These are phyloP conservation scores for Cladopsammia gracilis DNA, from an alignment of 64 coral and sea anemone genomes.

Conservation along the genomic window DNA sequence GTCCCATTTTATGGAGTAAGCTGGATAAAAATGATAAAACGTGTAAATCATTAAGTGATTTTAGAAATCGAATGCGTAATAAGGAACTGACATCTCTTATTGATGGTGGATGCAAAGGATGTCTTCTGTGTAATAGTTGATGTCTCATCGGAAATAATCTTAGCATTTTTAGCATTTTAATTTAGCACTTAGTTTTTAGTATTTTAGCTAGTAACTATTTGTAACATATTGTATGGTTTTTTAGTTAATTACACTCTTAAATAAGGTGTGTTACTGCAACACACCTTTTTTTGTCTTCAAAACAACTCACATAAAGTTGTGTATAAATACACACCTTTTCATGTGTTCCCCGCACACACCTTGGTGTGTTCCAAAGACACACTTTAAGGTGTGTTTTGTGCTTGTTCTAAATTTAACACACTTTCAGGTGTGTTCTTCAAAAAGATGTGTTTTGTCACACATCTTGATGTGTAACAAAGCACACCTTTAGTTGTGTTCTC, in stretches of 20 bases:
- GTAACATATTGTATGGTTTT: no score
- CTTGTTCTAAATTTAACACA: slow-evolving; percentile 46
- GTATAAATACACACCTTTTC: slow-evolving; percentile 37
- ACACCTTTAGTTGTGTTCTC: slow-evolving; percentile 3
- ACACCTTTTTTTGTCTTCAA: slow-evolving; percentile 37
- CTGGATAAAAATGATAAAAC: no score
- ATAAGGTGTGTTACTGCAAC: slow-evolving; percentile 16
- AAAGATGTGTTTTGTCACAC: slow-evolving; percentile 59
- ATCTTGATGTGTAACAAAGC: slow-evolving; percentile 33
- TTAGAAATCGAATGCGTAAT: no score
- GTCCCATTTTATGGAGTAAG: no score
- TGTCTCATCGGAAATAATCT: no score
- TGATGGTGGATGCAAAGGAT: no score
- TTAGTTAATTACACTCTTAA: slow-evolving; percentile 11
- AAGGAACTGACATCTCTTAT: no score
- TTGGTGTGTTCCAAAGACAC: slow-evolving; percentile 43
- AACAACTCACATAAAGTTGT: slow-evolving; percentile 35
- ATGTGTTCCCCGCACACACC: slow-evolving; percentile 37
- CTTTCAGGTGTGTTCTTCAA: slow-evolving; percentile 35
- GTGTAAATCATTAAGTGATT: no score
- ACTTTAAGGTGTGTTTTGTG: slow-evolving; percentile 35
- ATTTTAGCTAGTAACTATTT: no score
- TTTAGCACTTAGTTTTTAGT: no score
- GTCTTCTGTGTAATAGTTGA: no score
- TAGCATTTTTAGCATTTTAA: no score